A percentile compares a stretch with the other conserved stretches of the same genome.
Conservation (phyloP, 2,888 invertebrate genomes). For the Idaea biselata region DNA sequence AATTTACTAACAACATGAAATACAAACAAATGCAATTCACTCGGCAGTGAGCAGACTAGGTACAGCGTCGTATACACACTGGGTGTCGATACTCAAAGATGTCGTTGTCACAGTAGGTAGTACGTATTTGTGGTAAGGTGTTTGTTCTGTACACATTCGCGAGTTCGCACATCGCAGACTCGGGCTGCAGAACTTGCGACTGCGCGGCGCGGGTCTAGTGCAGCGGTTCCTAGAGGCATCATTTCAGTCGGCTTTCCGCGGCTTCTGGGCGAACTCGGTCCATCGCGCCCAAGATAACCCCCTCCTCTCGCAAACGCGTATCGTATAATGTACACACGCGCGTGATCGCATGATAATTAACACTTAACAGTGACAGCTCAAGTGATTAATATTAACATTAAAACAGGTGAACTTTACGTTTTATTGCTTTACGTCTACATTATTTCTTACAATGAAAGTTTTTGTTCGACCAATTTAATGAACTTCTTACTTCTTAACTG, state of each 20-base stretch:
- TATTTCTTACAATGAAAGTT: constrained; percentile 55
- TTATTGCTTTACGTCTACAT: constrained; percentile 47
- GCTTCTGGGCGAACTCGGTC: constrained; percentile 41
- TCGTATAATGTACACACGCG: constrained; percentile 59
- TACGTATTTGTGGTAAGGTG: constrained; percentile 23
- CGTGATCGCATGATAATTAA: constrained; percentile 62
- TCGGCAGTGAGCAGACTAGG: not conserved
- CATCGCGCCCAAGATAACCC: constrained; percentile 21
- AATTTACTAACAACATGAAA: constrained; percentile 1
- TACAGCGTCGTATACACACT: not conserved
- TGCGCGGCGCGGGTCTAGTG: constrained; percentile 59
- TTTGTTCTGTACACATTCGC: constrained; percentile 35
- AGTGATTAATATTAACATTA: constrained; percentile 68
- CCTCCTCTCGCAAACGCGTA: constrained; percentile 34
- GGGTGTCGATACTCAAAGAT: constrained; percentile 26
- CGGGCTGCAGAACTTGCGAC: constrained; percentile 51
- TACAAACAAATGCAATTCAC: not conserved
- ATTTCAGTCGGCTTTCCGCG: constrained; percentile 57
- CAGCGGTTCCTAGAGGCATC: constrained; percentile 33
- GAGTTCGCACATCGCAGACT: constrained; percentile 28
- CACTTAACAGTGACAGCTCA: constrained; percentile 61
- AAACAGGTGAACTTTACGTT: constrained; percentile 65
- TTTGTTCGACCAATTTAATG: constrained; percentile 27
- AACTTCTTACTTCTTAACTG: constrained; percentile 16
- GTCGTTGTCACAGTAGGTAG: constrained; percentile 20